These are phyloP conservation scores for Drosophila triauraria DNA, from an alignment of 1,140 invertebrate genomes.

Conservation along the genomic window DNA sequence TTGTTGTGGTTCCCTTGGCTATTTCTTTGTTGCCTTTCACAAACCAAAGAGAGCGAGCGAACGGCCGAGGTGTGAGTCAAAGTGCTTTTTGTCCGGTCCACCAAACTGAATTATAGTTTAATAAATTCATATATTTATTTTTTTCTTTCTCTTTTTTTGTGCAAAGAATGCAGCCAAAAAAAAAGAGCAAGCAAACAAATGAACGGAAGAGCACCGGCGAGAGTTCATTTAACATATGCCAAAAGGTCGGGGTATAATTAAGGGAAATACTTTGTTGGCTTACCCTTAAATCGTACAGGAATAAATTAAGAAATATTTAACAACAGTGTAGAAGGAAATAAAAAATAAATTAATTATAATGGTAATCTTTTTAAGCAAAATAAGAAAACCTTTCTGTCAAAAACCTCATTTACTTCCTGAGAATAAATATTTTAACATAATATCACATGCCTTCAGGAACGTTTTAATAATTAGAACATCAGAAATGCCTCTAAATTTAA, in stretches of 20 bases:
- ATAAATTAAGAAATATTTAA: background rate
- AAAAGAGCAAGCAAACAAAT: conserved; percentile 48
- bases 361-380: too few species aligned
- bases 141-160: conserved; percentile 1
- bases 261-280: conserved; percentile 3
- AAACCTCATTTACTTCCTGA: too few species aligned
- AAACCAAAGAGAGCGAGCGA: conserved; percentile 2
- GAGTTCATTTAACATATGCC: conserved; percentile 36
- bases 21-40: conserved; percentile 52
- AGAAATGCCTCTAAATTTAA: background rate
- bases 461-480: background rate
- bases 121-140: conserved; percentile 75
- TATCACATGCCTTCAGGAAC: background rate
- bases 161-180: conserved; percentile 26
- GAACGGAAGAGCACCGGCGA: conserved; percentile 17
- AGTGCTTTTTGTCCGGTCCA: conserved; percentile 59
- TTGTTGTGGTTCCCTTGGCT: conserved; percentile 54
- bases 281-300: background rate
- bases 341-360: too few species aligned
- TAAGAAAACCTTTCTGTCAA: too few species aligned
- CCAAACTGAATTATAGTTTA: conserved; percentile 77
- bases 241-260: background rate
- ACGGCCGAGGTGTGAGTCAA: conserved; percentile 56
- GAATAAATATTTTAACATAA: background rate
- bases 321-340: too few species aligned